Evolutionary conservation across 2,888 invertebrate genomes (phyloP).

Genomic region (Acleris literana): DNA sequence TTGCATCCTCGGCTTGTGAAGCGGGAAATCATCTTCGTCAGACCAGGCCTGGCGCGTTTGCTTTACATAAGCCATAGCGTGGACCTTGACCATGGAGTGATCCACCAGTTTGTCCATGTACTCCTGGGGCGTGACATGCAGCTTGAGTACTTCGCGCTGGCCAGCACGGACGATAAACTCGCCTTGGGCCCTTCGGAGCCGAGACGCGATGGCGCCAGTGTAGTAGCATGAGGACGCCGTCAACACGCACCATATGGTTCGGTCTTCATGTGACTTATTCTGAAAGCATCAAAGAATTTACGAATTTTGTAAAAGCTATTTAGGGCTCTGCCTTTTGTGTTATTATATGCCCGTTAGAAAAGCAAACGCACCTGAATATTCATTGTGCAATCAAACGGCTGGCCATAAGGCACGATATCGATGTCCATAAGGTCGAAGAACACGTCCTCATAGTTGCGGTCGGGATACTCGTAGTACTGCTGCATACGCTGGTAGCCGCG

Average conservation of each 20-base stretch:
- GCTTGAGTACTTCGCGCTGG: slow-evolving; percentile 84
- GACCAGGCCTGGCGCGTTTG: slow-evolving; percentile 90
- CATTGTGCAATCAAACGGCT: slow-evolving; percentile 86
- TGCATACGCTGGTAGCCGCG: slow-evolving; percentile 85
- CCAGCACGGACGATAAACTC: slow-evolving; percentile 85
- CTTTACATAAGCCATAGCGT: slow-evolving; percentile 87
- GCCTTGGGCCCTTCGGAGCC: slow-evolving; percentile 85
- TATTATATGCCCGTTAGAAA: not conserved
- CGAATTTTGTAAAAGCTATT: too few relatives aligned
- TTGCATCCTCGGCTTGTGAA: slow-evolving; percentile 86
- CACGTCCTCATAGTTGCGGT: slow-evolving; percentile 85
- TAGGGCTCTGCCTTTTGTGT: too few relatives aligned
- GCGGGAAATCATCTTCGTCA: slow-evolving; percentile 88
- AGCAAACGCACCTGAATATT: slow-evolving; percentile 80
- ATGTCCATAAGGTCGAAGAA: slow-evolving; percentile 86
- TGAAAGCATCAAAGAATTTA: slow-evolving; percentile 46
- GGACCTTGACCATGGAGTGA: slow-evolving; percentile 88
- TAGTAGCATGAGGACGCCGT: slow-evolving; percentile 87
- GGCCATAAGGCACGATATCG: slow-evolving; percentile 86
- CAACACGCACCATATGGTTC: slow-evolving; percentile 85
- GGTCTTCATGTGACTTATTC: slow-evolving; percentile 85
- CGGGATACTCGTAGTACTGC: slow-evolving; percentile 84
- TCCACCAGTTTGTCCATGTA: slow-evolving; percentile 88
- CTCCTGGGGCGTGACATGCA: slow-evolving; percentile 86
- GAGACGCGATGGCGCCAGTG: slow-evolving; percentile 86